A percentile compares a stretch with the other conserved stretches of the same genome.
Conservation (phyloP, 2,888 invertebrate species). For the Pseudococcus viburni region DNA sequence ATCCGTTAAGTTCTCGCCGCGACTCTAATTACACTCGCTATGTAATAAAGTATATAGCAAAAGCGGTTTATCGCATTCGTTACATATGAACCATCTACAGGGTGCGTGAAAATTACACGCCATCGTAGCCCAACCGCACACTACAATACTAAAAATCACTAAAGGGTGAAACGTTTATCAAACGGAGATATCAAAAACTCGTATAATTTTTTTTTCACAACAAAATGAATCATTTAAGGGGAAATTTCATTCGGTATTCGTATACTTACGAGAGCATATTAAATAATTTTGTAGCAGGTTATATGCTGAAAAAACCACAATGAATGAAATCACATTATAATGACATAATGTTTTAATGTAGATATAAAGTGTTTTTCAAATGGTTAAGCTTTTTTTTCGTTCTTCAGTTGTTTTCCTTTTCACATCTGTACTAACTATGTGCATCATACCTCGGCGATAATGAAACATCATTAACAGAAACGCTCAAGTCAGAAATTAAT, state of each 20-base stretch:
- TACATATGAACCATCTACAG: slow-evolving; percentile 52
- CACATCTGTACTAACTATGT: background rate
- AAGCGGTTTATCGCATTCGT: slow-evolving; percentile 54
- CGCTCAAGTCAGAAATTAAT: background rate
- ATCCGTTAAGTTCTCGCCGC: slow-evolving; percentile 63
- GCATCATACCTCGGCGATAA: slow-evolving; percentile 1
- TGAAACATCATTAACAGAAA: slow-evolving; percentile 33
- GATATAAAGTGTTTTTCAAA: background rate
- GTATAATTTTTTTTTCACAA: background rate
- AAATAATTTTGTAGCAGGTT: background rate
- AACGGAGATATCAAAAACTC: slow-evolving; percentile 3
- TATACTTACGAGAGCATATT: background rate
- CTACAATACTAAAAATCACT: background rate
- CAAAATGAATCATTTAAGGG: slow-evolving; percentile 17
- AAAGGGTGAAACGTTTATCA: slow-evolving; percentile 11
- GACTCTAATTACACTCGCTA: slow-evolving; percentile 61
- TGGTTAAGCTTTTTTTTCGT: background rate
- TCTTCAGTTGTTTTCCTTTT: background rate
- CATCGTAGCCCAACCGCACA: background rate
- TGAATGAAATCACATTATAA: slow-evolving; percentile 4
- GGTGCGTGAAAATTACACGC: slow-evolving; percentile 44
- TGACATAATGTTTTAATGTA: background rate
- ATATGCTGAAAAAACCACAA: background rate
- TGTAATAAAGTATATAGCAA: slow-evolving; percentile 21
- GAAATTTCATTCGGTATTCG: background rate